Base-by-base conservation (phyloP, 2,797 vertebrate species). In the Alauda arvensis region DNA sequence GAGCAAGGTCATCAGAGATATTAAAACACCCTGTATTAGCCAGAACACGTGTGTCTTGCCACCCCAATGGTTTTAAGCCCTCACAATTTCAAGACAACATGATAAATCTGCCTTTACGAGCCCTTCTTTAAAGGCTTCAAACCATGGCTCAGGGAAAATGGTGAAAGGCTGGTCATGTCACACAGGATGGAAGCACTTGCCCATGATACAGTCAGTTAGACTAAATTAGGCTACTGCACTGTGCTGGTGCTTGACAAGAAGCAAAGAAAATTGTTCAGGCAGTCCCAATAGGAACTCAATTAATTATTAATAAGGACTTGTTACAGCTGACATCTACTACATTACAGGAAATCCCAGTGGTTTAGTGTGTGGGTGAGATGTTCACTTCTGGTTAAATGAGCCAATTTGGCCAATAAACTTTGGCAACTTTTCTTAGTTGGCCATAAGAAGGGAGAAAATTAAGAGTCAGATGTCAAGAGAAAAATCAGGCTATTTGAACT, bases 391-490 rank as follows among this genome's bases (percentile, higher is more conserved):
- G 65, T 40, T 91, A 69, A 88, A 85, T 71, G 34, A 93, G n/a
- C 19, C 91, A 89, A 85, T 82, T 83, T 85, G 74, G 75, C 56
- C 91, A 93, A 82, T 72, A 82, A 91, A 63, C 6, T 77, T 60
- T 34, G 56, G 59, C 84, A 91, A 79, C 19, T 77, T 83, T 88
- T 92, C 49, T 57, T 84, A 80, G 65, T 10, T 90, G 61, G 62
- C 33, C 87, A 65, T 76, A 29, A 77, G 43, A 37, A 93, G 42
- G 43, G 70, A 94, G 81, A 94, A 96, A 95, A 94, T 87, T 43
- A 83, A 75, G 45, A 86, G 69, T 63, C 68, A 76, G 62, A 89
- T 48, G 51, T 46, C 28, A 85, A 63, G 70, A 91, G 59, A 79
- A 74, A 93, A 94, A 94, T 89, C 55, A 88, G 13, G 17, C 34